Evolutionary conservation across 1,140 invertebrate species (phyloP).

Genomic region (Drosophila parabipectinata): DNA sequence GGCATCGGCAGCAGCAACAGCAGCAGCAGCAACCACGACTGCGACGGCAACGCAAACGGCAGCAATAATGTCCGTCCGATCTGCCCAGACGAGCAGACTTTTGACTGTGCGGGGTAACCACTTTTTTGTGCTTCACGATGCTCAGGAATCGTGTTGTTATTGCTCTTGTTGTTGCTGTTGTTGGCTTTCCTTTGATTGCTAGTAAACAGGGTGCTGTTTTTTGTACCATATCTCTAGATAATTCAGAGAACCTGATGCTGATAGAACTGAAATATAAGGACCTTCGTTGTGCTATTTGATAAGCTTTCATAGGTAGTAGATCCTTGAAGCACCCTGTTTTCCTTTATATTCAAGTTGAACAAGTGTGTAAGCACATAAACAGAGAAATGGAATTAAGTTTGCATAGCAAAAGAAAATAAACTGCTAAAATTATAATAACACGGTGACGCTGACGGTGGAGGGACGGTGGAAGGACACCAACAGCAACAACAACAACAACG

Average conservation of each 20-base stretch:
- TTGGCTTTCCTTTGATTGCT: conserved; percentile 73
- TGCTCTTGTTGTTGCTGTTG: conserved; percentile 46
- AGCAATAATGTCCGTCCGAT: conserved; percentile 70
- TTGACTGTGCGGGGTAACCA: conserved; percentile 78
- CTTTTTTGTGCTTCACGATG: conserved; percentile 74
- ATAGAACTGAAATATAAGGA: too few relatives aligned
- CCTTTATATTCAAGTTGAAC: conserved; percentile 65
- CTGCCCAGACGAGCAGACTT: conserved; percentile 77
- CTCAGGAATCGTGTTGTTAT: conserved; percentile 29
- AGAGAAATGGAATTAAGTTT: conserved; percentile 83
- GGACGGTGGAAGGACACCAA: neutral
- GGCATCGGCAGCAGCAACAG: conserved; percentile 16
- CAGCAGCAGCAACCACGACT: conserved; percentile 12
- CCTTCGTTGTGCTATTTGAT: too few relatives aligned
- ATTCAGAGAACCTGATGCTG: too few relatives aligned
- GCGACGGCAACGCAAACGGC: conserved; percentile 31
- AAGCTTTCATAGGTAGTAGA: neutral
- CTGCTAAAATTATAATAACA: conserved; percentile 81
- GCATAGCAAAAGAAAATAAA: conserved; percentile 81
- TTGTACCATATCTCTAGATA: too few relatives aligned
- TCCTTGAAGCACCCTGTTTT: conserved; percentile 21
- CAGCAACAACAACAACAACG: conserved; percentile 3
- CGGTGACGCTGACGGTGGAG: conserved; percentile 16
- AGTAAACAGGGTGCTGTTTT: conserved; percentile 61
- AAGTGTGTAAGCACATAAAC: conserved; percentile 83